phyloP scores from a whole-genome alignment of 2,113 vertebrate genomes.

The Elgaria multicarinata region DNA sequence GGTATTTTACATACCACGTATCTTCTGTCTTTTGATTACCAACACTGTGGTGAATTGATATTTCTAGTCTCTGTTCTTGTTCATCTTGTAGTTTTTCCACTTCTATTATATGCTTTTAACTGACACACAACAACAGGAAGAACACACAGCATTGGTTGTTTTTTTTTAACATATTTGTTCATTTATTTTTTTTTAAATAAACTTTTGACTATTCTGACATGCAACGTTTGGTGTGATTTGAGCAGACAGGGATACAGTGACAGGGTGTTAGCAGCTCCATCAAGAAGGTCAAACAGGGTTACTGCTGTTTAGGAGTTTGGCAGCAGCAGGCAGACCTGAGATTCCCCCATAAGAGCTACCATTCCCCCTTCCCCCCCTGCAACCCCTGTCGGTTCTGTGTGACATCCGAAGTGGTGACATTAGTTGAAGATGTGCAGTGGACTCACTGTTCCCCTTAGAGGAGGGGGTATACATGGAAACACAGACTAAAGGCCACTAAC shows the following conservation, averaged over 20 bases:
- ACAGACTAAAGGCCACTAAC: conserved; percentile 15
- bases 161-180: conserved; percentile 29
- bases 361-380: neutral
- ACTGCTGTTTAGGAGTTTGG: neutral
- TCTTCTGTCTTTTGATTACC: neutral
- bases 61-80: neutral
- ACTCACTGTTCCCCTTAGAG: conserved; percentile 20
- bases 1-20: neutral
- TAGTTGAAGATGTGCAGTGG: conserved; percentile 22
- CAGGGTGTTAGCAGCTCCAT: neutral
- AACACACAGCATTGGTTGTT: neutral
- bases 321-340: neutral
- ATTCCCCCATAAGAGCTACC: neutral
- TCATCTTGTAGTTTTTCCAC: neutral
- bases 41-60: neutral
- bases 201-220: conserved; percentile 67
- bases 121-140: neutral
- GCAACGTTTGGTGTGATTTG: conserved; percentile 68
- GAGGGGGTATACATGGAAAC: neutral
- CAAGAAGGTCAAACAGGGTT: neutral
- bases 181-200: conserved; percentile 68
- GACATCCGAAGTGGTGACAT: neutral
- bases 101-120: neutral
- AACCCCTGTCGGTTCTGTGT: neutral
- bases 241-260: conserved; percentile 25